These are phyloP conservation scores for Clinocottus analis DNA, from an alignment of 2,113 vertebrate species.

Conservation along the genomic window DNA sequence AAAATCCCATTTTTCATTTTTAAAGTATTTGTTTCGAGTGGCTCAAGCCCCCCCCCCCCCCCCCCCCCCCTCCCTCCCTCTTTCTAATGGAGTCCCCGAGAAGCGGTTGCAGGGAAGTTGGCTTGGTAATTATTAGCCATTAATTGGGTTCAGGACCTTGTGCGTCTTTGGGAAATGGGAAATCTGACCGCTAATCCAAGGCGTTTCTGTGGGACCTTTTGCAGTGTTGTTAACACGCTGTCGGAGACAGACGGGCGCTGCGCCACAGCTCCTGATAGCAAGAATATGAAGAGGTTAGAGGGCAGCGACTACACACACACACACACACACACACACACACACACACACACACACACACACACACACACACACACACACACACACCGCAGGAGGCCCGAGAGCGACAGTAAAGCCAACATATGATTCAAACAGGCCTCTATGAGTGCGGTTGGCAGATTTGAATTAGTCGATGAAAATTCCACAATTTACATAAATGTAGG, in stretches of 20 bases:
- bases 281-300: conserved; percentile 59
- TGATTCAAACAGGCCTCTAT: not conserved
- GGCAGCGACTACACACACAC: conserved; percentile 24
- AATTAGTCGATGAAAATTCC: not conserved
- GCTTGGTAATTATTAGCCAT: conserved; percentile 92
- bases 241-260: conserved; percentile 61
- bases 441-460: not conserved
- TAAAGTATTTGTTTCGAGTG: conserved; percentile 26
- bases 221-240: conserved; percentile 72
- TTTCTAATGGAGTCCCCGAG: conserved; percentile 69
- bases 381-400: conserved; percentile 35
- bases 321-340: conserved; percentile 6
- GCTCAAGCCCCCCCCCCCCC: conserved; percentile 13
- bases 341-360: conserved; percentile 19
- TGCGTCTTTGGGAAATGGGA: conserved; percentile 86
- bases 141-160: conserved; percentile 94
- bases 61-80: not conserved
- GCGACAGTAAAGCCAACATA: not conserved
- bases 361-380: conserved; percentile 14
- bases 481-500: not conserved
- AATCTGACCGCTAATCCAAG: conserved; percentile 85
- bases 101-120: conserved; percentile 70
- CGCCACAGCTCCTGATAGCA: conserved; percentile 52
- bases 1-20: not conserved
- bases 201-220: conserved; percentile 68